Percentiles rank a stretch among this genome's conserved stretches.
Evolutionary conservation across 2,888 invertebrate species (phyloP).

Genomic region (Nephrotoma guestfalica): DNA sequence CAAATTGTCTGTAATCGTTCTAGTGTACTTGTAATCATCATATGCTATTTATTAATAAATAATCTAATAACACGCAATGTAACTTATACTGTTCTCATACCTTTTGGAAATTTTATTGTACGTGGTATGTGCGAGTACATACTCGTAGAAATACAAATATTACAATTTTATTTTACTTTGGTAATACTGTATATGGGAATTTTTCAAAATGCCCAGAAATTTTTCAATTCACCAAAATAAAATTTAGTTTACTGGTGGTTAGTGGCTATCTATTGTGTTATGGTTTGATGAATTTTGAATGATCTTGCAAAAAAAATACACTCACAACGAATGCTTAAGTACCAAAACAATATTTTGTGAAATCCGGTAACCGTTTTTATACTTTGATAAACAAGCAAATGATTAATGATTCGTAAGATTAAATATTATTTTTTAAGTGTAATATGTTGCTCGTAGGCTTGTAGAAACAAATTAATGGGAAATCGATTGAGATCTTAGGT

Average conservation of each 20-base stretch:
- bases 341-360: neutral
- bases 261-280: neutral
- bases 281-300: neutral
- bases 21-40: neutral
- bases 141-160: neutral
- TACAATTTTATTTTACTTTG: neutral
- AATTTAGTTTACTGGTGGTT: neutral
- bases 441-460: neutral
- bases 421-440: neutral
- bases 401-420: neutral
- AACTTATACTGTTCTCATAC: conserved; percentile 5
- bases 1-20: neutral
- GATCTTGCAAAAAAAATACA: neutral
- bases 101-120: neutral
- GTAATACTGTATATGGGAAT: neutral
- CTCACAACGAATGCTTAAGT: neutral
- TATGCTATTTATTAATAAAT: conserved; percentile 6
- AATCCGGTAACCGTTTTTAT: neutral
- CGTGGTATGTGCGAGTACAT: neutral
- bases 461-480: neutral
- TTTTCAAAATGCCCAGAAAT: neutral
- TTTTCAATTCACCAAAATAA: neutral
- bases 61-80: conserved; percentile 11
- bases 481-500: neutral
- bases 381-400: neutral